Percentiles rank a stretch among this genome's conserved stretches.
Evolutionary conservation across 2,888 invertebrate genomes (phyloP).

Genomic region (Drosophila algonquin): DNA sequence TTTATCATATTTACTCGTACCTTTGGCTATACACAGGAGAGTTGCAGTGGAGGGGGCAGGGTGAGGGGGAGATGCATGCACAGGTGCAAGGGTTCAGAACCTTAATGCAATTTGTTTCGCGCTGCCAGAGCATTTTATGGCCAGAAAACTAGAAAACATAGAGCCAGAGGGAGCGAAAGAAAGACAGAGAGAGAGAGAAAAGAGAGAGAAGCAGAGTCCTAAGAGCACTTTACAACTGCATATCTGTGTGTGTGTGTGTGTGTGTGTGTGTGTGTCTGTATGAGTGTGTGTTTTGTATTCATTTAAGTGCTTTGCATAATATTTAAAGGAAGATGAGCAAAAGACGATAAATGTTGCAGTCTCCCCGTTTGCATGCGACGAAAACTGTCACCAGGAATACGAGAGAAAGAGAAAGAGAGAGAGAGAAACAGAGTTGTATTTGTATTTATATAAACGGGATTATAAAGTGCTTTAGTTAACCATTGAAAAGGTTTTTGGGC

Average conservation of each 20-base stretch:
- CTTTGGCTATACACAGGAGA: slow-evolving; percentile 42
- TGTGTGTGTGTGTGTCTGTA: slow-evolving; percentile 17
- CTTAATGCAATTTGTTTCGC: slow-evolving; percentile 75
- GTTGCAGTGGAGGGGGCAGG: not conserved
- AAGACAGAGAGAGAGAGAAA: not conserved
- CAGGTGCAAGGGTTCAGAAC: slow-evolving; percentile 74
- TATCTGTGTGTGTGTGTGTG: slow-evolving; percentile 12
- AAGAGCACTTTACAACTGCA: slow-evolving; percentile 24
- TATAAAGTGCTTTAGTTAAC: not conserved
- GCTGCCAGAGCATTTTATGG: slow-evolving; percentile 66
- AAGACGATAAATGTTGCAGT: slow-evolving; percentile 21
- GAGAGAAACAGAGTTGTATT: not conserved
- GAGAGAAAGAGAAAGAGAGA: too few relatives aligned
- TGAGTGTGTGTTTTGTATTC: slow-evolving; percentile 25
- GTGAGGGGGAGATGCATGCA: slow-evolving; percentile 24
- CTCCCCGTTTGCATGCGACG: too few relatives aligned
- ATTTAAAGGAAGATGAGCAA: slow-evolving; percentile 33
- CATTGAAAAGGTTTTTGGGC: not conserved
- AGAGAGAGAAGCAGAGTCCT: slow-evolving; percentile 6
- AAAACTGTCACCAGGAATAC: not conserved
- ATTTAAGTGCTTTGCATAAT: slow-evolving; percentile 68
- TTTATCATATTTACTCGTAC: slow-evolving; percentile 71
- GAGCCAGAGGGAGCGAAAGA: slow-evolving; percentile 10
- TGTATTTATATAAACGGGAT: not conserved
- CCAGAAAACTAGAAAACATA: slow-evolving; percentile 40